Conservation (phyloP, 2,113 vertebrate species). For the Cynopterus brachyotis region DNA sequence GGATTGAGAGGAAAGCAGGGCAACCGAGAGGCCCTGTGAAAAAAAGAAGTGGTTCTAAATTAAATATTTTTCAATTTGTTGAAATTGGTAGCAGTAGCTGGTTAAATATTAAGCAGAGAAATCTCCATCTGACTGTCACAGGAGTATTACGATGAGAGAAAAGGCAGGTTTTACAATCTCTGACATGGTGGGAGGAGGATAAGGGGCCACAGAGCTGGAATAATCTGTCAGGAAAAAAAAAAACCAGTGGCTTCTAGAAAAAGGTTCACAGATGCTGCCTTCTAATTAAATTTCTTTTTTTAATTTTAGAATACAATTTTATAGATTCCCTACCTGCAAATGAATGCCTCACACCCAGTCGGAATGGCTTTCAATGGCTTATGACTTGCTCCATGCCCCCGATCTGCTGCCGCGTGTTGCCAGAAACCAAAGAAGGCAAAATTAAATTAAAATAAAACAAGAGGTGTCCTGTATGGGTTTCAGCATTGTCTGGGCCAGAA, state of each 20-base stretch:
- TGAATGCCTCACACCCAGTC: neutral
- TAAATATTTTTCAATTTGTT: conserved; percentile 55
- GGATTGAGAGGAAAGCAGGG: neutral
- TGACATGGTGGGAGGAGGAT: conserved; percentile 41
- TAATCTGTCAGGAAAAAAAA: conserved; percentile 72
- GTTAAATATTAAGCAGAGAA: conserved; percentile 83
- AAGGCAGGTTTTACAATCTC: conserved; percentile 65
- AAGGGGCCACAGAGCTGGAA: conserved; percentile 68
- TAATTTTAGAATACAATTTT: conserved; percentile 79
- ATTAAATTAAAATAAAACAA: conserved; percentile 50
- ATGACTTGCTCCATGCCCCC: neutral
- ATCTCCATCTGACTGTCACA: conserved; percentile 67
- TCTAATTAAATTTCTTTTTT: conserved; percentile 83
- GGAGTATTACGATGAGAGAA: neutral
- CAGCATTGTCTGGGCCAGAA: neutral
- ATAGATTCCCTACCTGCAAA: conserved; percentile 73
- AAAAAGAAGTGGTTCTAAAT: conserved; percentile 33
- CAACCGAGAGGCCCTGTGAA: neutral
- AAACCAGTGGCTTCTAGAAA: conserved; percentile 71
- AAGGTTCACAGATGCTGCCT: conserved; percentile 82
- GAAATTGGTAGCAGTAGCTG: conserved; percentile 56
- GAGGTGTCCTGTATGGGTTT: neutral
- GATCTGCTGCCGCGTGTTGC: neutral
- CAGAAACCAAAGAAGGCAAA: conserved; percentile 31
- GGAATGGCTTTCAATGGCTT: neutral